These are phyloP conservation scores for Zaprionus ornatus DNA, from an alignment of 1,140 invertebrate genomes.

Conservation along the genomic window DNA sequence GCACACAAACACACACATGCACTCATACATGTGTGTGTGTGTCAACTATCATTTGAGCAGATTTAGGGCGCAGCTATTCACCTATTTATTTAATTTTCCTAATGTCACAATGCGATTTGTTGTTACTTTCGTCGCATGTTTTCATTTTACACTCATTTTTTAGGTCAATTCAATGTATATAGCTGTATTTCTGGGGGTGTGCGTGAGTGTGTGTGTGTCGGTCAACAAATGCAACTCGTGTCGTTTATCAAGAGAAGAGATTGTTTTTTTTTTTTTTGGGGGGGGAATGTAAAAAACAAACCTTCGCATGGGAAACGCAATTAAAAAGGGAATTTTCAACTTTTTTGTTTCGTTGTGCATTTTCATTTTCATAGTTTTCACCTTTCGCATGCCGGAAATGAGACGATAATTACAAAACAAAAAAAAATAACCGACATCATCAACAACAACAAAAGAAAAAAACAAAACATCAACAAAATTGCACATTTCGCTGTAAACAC, in stretches of 20 bases:
- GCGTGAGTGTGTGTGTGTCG: slow-evolving; percentile 1
- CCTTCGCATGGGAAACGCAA: slow-evolving; percentile 33
- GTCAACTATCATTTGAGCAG: slow-evolving; percentile 48
- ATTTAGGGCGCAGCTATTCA: slow-evolving; percentile 70
- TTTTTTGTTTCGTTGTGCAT: slow-evolving; percentile 3
- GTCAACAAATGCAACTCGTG: slow-evolving; percentile 24
- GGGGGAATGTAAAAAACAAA: background rate
- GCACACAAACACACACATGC: background rate
- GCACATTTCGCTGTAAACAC: slow-evolving; percentile 18
- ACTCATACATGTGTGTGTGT: background rate
- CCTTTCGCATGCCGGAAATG: slow-evolving; percentile 39
- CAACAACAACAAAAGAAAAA: slow-evolving; percentile 5
- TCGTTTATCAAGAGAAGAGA: slow-evolving; percentile 27
- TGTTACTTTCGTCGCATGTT: slow-evolving; percentile 68
- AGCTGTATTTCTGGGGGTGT: slow-evolving; percentile 16
- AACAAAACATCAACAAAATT: slow-evolving; percentile 8
- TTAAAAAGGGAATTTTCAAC: slow-evolving; percentile 32
- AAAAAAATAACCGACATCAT: background rate
- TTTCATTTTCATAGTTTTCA: slow-evolving; percentile 21
- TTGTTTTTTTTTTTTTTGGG: background rate
- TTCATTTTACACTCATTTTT: slow-evolving; percentile 56
- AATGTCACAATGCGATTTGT: slow-evolving; percentile 37
- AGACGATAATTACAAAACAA: slow-evolving; percentile 13
- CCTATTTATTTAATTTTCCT: slow-evolving; percentile 78
- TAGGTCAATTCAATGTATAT: slow-evolving; percentile 57